phyloP scores from a whole-genome alignment of 2,113 vertebrate genomes.

The Anseranas semipalmata region DNA sequence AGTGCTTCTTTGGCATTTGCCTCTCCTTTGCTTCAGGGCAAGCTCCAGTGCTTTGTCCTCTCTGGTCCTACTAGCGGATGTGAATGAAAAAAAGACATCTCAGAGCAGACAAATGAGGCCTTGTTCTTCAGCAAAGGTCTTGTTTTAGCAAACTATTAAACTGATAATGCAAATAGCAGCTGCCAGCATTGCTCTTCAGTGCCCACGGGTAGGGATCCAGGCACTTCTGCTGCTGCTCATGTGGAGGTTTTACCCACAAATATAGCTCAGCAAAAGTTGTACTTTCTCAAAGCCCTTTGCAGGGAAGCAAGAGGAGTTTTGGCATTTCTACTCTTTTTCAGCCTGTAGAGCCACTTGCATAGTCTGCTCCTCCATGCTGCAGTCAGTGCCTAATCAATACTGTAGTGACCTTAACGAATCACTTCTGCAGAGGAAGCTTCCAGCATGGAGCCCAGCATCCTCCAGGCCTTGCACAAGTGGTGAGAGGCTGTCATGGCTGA shows the following conservation, averaged over 20 bases:
- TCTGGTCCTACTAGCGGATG: background rate
- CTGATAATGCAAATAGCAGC: background rate
- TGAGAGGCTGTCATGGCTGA: background rate
- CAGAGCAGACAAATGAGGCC: background rate
- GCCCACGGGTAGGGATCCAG: background rate
- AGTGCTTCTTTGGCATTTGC: background rate
- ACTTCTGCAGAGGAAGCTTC: background rate
- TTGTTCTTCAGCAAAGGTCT: background rate
- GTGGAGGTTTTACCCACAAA: accelerated
- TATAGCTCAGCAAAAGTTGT: background rate
- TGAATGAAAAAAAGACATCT: background rate
- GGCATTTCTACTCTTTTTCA: background rate
- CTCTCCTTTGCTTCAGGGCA: accelerated
- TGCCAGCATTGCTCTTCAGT: background rate
- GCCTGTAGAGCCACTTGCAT: background rate
- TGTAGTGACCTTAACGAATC: background rate
- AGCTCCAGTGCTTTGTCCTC: background rate
- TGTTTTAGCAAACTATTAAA: background rate
- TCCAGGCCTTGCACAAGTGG: background rate
- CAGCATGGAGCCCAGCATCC: accelerated
- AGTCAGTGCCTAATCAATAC: background rate
- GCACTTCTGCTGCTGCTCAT: background rate
- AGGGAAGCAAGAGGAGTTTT: background rate
- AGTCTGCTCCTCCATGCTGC: accelerated
- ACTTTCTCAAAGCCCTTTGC: background rate